phyloP scores from a whole-genome alignment of 92 coral and sea anemone species.

The Desmophyllum pertusum region DNA sequence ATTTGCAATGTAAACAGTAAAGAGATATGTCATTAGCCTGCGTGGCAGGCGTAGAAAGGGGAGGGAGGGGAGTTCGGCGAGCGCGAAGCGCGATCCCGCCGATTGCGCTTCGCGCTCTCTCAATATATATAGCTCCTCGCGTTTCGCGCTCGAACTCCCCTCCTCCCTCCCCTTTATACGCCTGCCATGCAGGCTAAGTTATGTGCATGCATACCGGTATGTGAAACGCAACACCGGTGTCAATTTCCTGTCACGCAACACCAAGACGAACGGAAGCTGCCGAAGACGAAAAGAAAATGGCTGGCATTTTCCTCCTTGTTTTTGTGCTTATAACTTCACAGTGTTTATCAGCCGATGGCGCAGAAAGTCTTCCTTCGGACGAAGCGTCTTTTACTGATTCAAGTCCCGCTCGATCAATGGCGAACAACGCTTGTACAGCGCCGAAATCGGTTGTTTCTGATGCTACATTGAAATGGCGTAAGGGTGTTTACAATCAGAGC shows the following conservation, averaged over 20 bases:
- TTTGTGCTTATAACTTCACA: background rate
- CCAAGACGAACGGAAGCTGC: background rate
- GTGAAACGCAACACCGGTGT: background rate
- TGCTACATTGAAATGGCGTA: slow-evolving; percentile 35
- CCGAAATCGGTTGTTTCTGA: background rate
- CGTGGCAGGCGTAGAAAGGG: too few species aligned
- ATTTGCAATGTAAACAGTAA: too few species aligned
- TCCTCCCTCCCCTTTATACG: too few species aligned
- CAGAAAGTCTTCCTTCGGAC: background rate
- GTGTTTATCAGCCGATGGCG: background rate
- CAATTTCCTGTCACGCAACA: slow-evolving; percentile 4
- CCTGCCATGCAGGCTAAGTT: too few species aligned
- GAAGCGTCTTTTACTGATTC: background rate
- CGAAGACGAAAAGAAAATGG: background rate
- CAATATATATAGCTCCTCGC: too few species aligned
- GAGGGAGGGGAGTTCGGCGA: too few species aligned
- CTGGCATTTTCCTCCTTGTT: background rate
- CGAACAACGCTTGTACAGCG: background rate
- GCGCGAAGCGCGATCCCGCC: too few species aligned
- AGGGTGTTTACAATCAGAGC: background rate
- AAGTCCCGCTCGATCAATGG: background rate
- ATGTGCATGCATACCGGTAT: too few species aligned
- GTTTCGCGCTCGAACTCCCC: too few species aligned
- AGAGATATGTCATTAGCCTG: too few species aligned
- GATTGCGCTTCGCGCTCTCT: too few species aligned